Evolutionary conservation across 2,113 vertebrate species (phyloP).

Genomic region (Camarhynchus parvulus): DNA sequence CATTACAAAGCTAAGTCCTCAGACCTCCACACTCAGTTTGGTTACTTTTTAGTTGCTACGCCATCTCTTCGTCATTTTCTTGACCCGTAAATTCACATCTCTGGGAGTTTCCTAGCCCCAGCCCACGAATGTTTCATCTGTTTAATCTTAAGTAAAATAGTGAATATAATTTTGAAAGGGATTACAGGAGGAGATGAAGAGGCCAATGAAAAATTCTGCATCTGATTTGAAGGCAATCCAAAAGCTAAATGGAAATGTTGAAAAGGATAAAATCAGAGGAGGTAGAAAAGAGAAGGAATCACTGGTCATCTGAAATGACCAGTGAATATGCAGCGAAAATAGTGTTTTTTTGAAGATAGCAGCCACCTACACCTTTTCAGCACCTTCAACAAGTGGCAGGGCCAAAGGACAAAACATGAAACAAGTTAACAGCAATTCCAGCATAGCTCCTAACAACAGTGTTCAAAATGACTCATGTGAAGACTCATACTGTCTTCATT

Average conservation of each 20-base stretch:
- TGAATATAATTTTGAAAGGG: neutral
- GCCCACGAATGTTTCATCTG: neutral
- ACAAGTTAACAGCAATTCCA: neutral
- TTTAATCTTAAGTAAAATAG: neutral
- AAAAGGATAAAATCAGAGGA: neutral
- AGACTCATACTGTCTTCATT: neutral
- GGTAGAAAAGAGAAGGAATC: neutral
- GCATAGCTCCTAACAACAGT: neutral
- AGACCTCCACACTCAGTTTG: neutral
- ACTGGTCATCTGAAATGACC: neutral
- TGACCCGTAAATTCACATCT: rapidly evolving
- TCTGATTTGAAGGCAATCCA: neutral
- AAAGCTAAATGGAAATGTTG: neutral
- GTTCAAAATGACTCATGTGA: neutral
- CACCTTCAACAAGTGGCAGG: neutral
- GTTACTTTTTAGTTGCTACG: neutral
- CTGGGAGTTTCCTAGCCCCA: neutral
- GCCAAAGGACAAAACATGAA: neutral
- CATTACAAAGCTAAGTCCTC: neutral
- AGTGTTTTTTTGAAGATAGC: neutral
- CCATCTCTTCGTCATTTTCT: neutral
- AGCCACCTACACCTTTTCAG: neutral
- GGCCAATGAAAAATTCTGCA: neutral
- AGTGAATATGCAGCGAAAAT: neutral
- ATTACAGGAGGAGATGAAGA: neutral